Conservation (phyloP, 2,113 vertebrate genomes). For the Corythaeola cristata region DNA sequence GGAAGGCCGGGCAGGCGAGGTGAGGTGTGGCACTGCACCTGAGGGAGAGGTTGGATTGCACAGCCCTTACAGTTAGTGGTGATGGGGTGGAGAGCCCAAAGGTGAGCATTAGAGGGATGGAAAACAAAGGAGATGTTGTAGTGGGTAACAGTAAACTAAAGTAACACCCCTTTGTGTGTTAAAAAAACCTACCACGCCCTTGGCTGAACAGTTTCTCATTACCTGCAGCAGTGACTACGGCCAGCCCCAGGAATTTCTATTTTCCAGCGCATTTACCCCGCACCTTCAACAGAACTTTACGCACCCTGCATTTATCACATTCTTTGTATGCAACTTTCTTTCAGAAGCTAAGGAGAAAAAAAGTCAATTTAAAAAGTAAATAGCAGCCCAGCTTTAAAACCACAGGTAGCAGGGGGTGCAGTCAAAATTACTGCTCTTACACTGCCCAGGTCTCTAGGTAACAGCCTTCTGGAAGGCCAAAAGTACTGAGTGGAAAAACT, state of each 20-base stretch:
- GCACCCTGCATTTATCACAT: background rate
- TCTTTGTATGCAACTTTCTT: background rate
- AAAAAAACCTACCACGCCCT: background rate
- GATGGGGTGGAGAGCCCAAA: background rate
- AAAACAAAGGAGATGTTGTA: background rate
- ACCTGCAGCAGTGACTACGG: background rate
- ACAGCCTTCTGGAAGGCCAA: background rate
- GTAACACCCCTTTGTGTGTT: no score
- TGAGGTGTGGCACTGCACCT: background rate
- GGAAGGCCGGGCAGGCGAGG: background rate
- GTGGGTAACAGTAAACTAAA: background rate
- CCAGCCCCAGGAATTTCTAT: background rate
- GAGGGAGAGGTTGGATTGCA: background rate
- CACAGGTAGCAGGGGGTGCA: background rate
- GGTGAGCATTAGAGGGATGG: background rate
- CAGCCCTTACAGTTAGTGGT: background rate
- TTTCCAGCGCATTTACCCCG: background rate
- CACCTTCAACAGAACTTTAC: background rate
- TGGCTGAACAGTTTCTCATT: background rate
- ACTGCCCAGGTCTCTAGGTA: background rate
- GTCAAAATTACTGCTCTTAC: background rate
- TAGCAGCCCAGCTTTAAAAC: background rate
- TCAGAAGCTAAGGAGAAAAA: background rate
- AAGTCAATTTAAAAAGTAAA: background rate
- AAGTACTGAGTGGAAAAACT: background rate